phyloP scores from a whole-genome alignment of 2,113 vertebrate species.

The Laterallus jamaicensis region DNA sequence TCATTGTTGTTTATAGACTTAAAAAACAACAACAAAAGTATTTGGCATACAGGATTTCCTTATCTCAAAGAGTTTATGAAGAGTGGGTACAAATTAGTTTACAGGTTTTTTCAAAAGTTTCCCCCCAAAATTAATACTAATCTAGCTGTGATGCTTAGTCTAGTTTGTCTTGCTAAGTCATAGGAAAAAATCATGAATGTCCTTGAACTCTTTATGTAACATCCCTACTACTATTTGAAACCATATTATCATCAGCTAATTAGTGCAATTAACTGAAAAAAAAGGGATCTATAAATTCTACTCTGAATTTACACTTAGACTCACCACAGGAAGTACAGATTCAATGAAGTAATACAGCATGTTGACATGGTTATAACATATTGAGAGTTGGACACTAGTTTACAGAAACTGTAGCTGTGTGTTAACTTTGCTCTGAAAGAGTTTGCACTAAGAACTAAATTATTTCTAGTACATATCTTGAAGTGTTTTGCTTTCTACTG shows the following conservation, averaged over 20 bases:
- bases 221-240: neutral
- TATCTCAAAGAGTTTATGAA: neutral
- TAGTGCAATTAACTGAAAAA: neutral
- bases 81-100: neutral
- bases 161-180: neutral
- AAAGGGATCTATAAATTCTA: neutral
- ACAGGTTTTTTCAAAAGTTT: neutral
- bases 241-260: neutral
- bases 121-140: accelerated
- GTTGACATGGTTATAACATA: neutral
- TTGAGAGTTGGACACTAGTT: neutral
- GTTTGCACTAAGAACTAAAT: neutral
- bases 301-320: neutral
- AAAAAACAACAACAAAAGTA: neutral
- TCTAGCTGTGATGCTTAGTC: neutral
- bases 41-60: neutral
- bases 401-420: neutral
- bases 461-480: neutral
- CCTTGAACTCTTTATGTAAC: neutral
- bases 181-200: neutral
- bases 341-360: neutral
- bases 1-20: neutral
- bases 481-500: neutral
- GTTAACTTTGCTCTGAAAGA: neutral
- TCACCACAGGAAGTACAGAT: neutral